A percentile compares a stretch with the other conserved stretches of the same genome.
Conservation (phyloP, 1,140 invertebrate genomes). For the Idris sp. region DNA sequence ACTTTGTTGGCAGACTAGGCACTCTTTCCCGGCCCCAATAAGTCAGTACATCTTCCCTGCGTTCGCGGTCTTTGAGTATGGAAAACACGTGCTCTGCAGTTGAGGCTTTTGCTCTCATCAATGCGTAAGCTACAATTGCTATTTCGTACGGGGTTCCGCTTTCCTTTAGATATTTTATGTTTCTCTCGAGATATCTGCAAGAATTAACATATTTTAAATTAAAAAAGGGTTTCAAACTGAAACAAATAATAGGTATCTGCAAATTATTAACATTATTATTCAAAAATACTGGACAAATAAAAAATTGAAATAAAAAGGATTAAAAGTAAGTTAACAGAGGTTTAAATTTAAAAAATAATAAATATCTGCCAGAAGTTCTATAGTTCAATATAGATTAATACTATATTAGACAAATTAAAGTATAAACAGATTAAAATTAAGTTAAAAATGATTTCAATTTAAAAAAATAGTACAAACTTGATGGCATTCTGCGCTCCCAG, state of each 20-base stretch:
- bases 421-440: conserved; percentile 1
- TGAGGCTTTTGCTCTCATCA: conserved; percentile 87
- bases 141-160: conserved; percentile 89
- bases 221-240: no score
- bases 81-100: conserved; percentile 89
- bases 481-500: conserved; percentile 84
- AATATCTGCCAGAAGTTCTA: no score
- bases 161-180: conserved; percentile 85
- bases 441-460: no score
- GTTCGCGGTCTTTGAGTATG: conserved; percentile 83
- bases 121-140: conserved; percentile 91
- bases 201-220: no score
- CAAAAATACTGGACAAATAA: no score
- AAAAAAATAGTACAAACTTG: conserved; percentile 43
- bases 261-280: no score
- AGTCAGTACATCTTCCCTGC: conserved; percentile 85
- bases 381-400: no score
- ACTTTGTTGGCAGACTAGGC: conserved; percentile 87
- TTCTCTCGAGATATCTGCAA: conserved; percentile 87
- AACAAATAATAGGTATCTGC: no score
- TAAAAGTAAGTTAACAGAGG: no score
- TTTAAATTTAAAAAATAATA: no score
- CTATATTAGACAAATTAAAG: no score
- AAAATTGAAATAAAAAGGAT: conserved; percentile 5
- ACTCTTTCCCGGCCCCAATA: conserved; percentile 91